Percentiles rank a stretch among this genome's conserved stretches.
Evolutionary conservation across 2,113 vertebrate species (phyloP).

Genomic region (Saccopteryx bilineata): DNA sequence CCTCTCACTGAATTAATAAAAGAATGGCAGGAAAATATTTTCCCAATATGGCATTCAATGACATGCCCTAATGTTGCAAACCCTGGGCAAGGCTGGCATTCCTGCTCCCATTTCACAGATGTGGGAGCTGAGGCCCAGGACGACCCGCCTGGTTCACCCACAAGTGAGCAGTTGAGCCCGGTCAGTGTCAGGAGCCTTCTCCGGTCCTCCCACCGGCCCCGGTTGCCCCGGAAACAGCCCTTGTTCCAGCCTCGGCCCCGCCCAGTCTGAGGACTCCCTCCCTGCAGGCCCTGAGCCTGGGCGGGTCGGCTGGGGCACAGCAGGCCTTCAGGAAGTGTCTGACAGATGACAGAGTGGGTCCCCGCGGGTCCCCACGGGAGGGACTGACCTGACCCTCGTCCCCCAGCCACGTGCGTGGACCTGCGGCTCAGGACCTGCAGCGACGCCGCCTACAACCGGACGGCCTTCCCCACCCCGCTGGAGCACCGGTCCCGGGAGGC

Average conservation of each 20-base stretch:
- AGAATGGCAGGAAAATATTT: not conserved
- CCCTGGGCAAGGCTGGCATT: not conserved
- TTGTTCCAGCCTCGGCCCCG: not conserved
- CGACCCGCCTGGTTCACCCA: accelerated
- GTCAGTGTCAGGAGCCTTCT: accelerated
- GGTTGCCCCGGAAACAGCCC: not conserved
- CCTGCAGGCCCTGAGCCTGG: not conserved
- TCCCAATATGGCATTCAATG: accelerated
- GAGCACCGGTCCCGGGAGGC: slow-evolving; percentile 90
- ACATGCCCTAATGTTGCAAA: accelerated
- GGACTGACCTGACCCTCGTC: not conserved
- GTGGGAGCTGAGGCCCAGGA: not conserved
- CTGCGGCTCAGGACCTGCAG: slow-evolving; percentile 93
- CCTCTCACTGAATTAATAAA: no score
- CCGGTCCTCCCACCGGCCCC: not conserved
- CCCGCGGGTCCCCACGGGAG: accelerated
- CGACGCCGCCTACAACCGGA: slow-evolving; percentile 91
- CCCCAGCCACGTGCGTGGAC: slow-evolving; percentile 91
- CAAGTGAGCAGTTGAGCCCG: not conserved
- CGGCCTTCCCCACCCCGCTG: slow-evolving; percentile 93
- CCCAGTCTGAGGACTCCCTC: not conserved
- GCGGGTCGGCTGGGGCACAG: not conserved
- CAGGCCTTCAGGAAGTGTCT: accelerated
- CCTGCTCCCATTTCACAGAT: not conserved
- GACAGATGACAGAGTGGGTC: accelerated